Percentiles rank a stretch among this genome's conserved stretches.
phyloP scores from a whole-genome alignment of 2,113 vertebrate species.

The Terrapene triunguis region DNA sequence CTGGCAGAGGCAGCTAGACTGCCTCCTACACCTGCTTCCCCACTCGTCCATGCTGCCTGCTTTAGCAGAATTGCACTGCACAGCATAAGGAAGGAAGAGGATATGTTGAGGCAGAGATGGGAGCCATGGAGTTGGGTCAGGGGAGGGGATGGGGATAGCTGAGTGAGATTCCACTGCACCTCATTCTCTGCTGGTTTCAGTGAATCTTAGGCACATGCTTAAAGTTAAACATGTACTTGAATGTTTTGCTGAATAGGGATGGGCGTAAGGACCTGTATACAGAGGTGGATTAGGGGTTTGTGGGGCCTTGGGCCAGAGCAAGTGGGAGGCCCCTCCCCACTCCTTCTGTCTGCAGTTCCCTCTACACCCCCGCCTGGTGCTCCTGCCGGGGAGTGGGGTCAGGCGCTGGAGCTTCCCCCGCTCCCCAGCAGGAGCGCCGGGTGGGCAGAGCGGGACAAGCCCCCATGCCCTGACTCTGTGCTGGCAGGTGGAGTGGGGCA shows the following conservation, averaged over 20 bases:
- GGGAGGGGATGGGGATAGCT: neutral
- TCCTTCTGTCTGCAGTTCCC: too few species aligned
- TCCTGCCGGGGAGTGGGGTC: too few species aligned
- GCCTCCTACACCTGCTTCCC: neutral
- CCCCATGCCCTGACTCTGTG: too few species aligned
- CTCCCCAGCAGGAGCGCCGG: too few species aligned
- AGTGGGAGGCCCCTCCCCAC: too few species aligned
- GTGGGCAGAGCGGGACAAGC: too few species aligned
- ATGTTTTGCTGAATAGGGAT: neutral
- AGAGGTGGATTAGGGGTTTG: too few species aligned
- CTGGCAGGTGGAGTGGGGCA: too few species aligned
- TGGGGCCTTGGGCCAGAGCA: too few species aligned
- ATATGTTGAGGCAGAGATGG: neutral
- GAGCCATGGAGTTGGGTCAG: rapidly evolving
- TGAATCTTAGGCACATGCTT: rapidly evolving
- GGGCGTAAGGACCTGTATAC: rapidly evolving
- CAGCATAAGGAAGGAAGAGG: rapidly evolving
- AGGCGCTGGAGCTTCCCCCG: too few species aligned
- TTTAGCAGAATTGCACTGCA: neutral
- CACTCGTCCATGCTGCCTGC: rapidly evolving
- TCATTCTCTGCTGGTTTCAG: rapidly evolving
- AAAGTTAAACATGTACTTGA: neutral
- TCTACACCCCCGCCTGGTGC: too few species aligned
- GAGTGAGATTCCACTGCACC: rapidly evolving
- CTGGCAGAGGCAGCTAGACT: rapidly evolving